Conservation (phyloP, 2,797 vertebrate genomes). For the Xenopus petersii region DNA sequence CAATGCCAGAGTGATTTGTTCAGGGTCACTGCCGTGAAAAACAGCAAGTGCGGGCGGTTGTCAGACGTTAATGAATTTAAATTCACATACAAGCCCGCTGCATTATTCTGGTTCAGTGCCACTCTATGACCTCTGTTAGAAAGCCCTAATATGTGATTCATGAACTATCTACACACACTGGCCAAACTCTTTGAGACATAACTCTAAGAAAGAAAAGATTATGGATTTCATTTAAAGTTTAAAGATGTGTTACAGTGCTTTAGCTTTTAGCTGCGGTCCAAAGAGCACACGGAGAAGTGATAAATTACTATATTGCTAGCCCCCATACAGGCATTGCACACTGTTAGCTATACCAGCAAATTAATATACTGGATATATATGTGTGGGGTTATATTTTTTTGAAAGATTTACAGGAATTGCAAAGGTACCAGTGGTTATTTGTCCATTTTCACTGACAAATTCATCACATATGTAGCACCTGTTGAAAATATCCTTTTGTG, state of each 20-base stretch:
- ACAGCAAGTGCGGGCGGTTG: constrained; percentile 24
- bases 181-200: constrained; percentile 27
- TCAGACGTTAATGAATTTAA: constrained; percentile 46
- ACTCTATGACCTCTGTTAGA: constrained; percentile 37
- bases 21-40: constrained; percentile 33
- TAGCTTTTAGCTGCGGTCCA: constrained; percentile 28
- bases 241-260: constrained; percentile 31
- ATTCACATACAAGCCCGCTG: constrained; percentile 25
- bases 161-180: constrained; percentile 16
- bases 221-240: constrained; percentile 41
- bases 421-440: no score
- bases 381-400: no score
- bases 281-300: constrained; percentile 11
- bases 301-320: constrained; percentile 25
- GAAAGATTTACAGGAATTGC: no score
- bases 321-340: background rate
- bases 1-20: constrained; percentile 29
- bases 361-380: no score
- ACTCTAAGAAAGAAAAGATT: constrained; percentile 33
- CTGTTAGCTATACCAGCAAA: background rate
- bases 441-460: no score
- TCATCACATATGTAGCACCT: no score
- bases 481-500: no score
- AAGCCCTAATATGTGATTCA: constrained; percentile 43
- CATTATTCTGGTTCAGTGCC: constrained; percentile 39